Percentiles rank a stretch among this genome's conserved stretches.
These are phyloP conservation scores for Automeris io DNA, from an alignment of 2,888 invertebrate species.

Conservation along the genomic window DNA sequence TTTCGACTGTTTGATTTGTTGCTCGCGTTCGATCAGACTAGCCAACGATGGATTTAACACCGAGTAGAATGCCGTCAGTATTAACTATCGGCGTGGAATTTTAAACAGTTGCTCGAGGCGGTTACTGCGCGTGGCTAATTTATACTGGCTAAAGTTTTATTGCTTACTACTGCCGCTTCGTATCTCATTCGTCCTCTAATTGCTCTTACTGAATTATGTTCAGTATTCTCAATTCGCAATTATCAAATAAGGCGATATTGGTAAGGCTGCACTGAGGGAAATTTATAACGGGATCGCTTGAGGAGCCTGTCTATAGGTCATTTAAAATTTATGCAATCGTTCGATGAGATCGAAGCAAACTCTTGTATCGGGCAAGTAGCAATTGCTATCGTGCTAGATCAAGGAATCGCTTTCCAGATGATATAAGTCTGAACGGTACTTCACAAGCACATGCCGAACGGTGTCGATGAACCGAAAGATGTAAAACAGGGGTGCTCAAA, in stretches of 20 bases:
- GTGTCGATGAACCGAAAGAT: background rate
- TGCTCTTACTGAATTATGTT: constrained; percentile 61
- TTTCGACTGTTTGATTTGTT: constrained; percentile 43
- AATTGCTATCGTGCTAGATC: constrained; percentile 32
- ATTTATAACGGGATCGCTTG: constrained; percentile 60
- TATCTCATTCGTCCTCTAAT: constrained; percentile 57
- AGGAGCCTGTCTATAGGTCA: constrained; percentile 45
- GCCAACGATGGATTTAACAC: constrained; percentile 11
- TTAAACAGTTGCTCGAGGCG: constrained; percentile 37
- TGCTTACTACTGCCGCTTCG: constrained; percentile 28
- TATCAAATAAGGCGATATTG: constrained; percentile 61
- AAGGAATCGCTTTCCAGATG: constrained; percentile 15
- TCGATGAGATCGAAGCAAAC: constrained; percentile 32
- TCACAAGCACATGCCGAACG: constrained; percentile 1
- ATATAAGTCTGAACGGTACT: constrained; percentile 13
- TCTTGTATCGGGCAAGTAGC: constrained; percentile 48
- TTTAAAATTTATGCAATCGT: constrained; percentile 59
- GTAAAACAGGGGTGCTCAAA: too few species aligned
- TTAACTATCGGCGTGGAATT: constrained; percentile 35
- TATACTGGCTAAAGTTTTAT: constrained; percentile 40
- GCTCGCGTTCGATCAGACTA: constrained; percentile 21
- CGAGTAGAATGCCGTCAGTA: constrained; percentile 25
- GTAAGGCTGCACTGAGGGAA: constrained; percentile 49
- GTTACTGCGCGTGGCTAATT: constrained; percentile 32
- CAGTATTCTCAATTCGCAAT: constrained; percentile 62